Conservation (phyloP, 2,797 vertebrate genomes). For the Coregonus sp. region DNA sequence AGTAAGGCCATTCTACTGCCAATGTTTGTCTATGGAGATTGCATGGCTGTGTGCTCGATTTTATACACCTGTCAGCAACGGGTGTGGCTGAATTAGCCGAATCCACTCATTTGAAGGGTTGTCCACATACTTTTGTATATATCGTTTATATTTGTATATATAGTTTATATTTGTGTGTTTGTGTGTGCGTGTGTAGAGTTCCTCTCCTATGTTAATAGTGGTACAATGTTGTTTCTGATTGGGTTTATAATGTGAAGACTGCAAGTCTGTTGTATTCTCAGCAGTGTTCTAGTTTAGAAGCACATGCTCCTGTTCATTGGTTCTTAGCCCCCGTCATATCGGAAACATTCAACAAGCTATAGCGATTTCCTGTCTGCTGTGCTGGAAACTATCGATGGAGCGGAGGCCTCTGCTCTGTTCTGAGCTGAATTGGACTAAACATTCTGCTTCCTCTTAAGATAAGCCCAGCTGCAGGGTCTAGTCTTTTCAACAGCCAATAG, state of each 20-base stretch:
- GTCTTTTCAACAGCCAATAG: neutral
- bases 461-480: neutral
- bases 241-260: neutral
- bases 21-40: no score
- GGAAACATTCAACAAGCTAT: neutral
- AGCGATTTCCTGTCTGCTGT: conserved; percentile 8
- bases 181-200: neutral
- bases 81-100: no score
- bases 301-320: neutral
- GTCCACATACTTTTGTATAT: no score
- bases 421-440: neutral
- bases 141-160: no score
- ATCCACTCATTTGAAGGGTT: no score
- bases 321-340: neutral
- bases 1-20: no score
- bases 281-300: neutral
- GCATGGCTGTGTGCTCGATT: no score
- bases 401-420: neutral
- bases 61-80: no score
- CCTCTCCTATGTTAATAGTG: neutral
- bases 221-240: neutral
- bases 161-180: no score
- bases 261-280: neutral
- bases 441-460: neutral
- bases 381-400: neutral